Evolutionary conservation across 1,140 invertebrate genomes (phyloP).

Genomic region (Zaprionus inermis): DNA sequence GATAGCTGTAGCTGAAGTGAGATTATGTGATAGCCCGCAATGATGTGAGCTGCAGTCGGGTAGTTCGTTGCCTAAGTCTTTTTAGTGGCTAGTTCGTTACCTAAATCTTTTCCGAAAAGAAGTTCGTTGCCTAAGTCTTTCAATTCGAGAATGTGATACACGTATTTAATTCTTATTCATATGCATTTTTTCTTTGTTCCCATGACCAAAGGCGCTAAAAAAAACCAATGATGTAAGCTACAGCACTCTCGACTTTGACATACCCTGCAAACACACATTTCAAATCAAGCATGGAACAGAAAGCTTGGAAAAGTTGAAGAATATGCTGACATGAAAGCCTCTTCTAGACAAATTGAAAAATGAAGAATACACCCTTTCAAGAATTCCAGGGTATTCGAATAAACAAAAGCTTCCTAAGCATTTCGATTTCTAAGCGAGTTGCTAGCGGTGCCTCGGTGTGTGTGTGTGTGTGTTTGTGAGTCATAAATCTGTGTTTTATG

Average conservation of each 20-base stretch:
- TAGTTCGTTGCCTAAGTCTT: slow-evolving; percentile 23
- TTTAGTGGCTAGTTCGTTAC: slow-evolving; percentile 6
- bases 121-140: slow-evolving; percentile 40
- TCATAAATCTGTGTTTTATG: slow-evolving; percentile 22
- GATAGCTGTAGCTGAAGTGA: not conserved
- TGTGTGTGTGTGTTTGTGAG: slow-evolving; percentile 3
- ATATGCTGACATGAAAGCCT: too few species aligned
- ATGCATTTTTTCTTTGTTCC: slow-evolving; percentile 27
- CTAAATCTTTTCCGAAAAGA: slow-evolving; percentile 15
- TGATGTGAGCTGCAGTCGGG: not conserved
- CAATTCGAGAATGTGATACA: slow-evolving; percentile 2
- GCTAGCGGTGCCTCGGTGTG: not conserved
- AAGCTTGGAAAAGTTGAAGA: too few species aligned
- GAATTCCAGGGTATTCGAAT: not conserved
- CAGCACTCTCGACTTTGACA: not conserved
- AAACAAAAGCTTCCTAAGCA: slow-evolving; percentile 4
- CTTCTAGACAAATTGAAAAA: too few species aligned
- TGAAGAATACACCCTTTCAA: too few species aligned
- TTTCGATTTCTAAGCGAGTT: slow-evolving; percentile 35
- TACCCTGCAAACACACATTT: not conserved
- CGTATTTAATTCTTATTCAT: slow-evolving; percentile 6
- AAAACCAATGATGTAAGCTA: not conserved
- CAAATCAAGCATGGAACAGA: too few species aligned
- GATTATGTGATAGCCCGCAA: slow-evolving; percentile 7
- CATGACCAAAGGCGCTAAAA: slow-evolving; percentile 44